Conservation (phyloP, 1,140 invertebrate genomes). For the Cyphomyrmex costatus region DNA sequence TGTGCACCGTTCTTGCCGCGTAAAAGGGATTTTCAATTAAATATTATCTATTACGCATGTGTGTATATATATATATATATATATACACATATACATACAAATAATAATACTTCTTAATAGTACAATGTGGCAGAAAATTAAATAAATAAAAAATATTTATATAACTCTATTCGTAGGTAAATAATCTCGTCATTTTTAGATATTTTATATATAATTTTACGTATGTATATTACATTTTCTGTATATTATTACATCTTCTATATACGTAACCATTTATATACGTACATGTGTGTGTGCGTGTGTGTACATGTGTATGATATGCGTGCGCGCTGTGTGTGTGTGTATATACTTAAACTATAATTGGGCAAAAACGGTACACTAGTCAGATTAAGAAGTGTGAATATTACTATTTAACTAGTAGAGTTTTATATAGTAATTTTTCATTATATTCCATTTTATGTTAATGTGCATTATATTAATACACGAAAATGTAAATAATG, state of each 20-base stretch:
- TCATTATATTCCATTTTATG: constrained; percentile 69
- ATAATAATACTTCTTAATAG: too few relatives aligned
- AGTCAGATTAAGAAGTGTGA: constrained; percentile 67
- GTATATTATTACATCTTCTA: constrained; percentile 23
- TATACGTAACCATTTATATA: neutral
- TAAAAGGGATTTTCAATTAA: constrained; percentile 44
- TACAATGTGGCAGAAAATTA: constrained; percentile 38
- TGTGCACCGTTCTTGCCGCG: constrained; percentile 70
- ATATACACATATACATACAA: too few relatives aligned
- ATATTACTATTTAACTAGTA: constrained; percentile 66
- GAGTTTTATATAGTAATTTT: constrained; percentile 59
- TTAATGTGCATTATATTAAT: constrained; percentile 51
- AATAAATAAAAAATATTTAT: constrained; percentile 74
- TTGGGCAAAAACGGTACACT: constrained; percentile 71
- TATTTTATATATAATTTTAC: constrained; percentile 40
- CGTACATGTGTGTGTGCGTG: neutral
- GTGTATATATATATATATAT: too few relatives aligned
- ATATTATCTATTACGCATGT: constrained; percentile 21
- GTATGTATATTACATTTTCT: constrained; percentile 50
- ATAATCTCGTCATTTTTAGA: constrained; percentile 37
- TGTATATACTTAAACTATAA: constrained; percentile 41
- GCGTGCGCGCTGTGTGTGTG: neutral
- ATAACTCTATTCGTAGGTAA: constrained; percentile 43
- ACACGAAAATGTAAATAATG: constrained; percentile 42
- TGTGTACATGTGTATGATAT: constrained; percentile 50